These are phyloP conservation scores for Hyperoplus immaculatus DNA, from an alignment of 2,797 vertebrate species.

Conservation along the genomic window DNA sequence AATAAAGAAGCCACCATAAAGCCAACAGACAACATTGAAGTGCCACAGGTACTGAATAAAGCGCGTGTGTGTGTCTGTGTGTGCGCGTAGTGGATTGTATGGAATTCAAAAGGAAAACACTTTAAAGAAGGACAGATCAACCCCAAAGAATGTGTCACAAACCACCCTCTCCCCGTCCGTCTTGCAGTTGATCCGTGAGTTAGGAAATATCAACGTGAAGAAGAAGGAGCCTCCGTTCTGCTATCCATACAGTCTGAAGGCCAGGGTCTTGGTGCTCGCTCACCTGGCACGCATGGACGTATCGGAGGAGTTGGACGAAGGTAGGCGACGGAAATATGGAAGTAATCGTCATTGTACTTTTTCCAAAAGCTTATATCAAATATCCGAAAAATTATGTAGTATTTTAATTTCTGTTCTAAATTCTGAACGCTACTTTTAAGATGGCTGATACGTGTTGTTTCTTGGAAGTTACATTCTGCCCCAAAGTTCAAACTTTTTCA, in stretches of 20 bases:
- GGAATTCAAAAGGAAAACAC: neutral
- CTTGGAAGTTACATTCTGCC: neutral
- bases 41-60: conserved; percentile 91
- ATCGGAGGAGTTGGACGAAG: conserved; percentile 95
- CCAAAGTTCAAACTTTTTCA: neutral
- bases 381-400: neutral
- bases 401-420: neutral
- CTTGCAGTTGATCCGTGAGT: conserved; percentile 94
- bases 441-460: neutral
- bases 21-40: conserved; percentile 96
- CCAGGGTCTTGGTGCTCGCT: conserved; percentile 93
- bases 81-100: too few relatives aligned
- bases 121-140: neutral
- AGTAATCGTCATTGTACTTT: neutral
- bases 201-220: conserved; percentile 98
- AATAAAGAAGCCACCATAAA: conserved; percentile 98
- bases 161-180: neutral
- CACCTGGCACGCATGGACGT: conserved; percentile 97
- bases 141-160: neutral
- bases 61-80: too few relatives aligned
- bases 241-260: conserved; percentile 98
- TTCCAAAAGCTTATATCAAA: neutral
- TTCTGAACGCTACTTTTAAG: neutral
- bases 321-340: conserved; percentile 74
- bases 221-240: conserved; percentile 99